Conservation (phyloP, 1,140 invertebrate genomes). For the Drosophila obscura region DNA sequence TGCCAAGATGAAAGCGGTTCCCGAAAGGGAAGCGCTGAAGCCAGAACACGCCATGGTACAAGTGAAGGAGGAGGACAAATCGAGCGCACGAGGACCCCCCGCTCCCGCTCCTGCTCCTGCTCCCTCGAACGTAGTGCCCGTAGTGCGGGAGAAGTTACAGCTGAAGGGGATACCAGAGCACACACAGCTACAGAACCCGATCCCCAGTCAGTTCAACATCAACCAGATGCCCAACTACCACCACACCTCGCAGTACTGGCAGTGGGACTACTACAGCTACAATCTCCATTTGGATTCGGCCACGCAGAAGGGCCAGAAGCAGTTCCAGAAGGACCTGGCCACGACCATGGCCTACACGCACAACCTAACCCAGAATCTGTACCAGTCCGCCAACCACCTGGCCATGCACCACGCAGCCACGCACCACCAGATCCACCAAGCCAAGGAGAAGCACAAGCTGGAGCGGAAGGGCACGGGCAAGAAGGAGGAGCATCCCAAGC, state of each 20-base stretch:
- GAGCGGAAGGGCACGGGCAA: conserved; percentile 67
- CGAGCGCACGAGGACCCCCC: conserved; percentile 26
- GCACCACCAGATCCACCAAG: conserved; percentile 73
- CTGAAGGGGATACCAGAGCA: conserved; percentile 67
- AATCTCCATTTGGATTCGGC: conserved; percentile 85
- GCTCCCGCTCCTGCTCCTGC: neutral
- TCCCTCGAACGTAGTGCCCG: conserved; percentile 21
- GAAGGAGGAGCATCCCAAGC: conserved; percentile 66
- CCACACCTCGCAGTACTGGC: conserved; percentile 87
- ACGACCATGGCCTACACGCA: conserved; percentile 80
- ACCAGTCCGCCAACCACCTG: conserved; percentile 62
- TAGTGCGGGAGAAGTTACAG: conserved; percentile 62
- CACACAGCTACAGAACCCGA: conserved; percentile 68
- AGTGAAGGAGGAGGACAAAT: conserved; percentile 71
- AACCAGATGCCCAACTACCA: conserved; percentile 87
- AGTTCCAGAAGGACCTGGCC: conserved; percentile 82
- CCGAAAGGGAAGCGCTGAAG: conserved; percentile 49
- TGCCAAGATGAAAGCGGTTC: conserved; percentile 28
- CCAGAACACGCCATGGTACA: conserved; percentile 51
- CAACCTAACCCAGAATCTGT: conserved; percentile 80
- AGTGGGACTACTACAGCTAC: conserved; percentile 87
- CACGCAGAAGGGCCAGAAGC: conserved; percentile 77
- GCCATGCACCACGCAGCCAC: conserved; percentile 74
- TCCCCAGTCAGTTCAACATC: conserved; percentile 85
- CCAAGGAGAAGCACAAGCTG: conserved; percentile 76